Evolutionary conservation across 2,888 invertebrate genomes (phyloP).

Genomic region (Andrena trimmerana): DNA sequence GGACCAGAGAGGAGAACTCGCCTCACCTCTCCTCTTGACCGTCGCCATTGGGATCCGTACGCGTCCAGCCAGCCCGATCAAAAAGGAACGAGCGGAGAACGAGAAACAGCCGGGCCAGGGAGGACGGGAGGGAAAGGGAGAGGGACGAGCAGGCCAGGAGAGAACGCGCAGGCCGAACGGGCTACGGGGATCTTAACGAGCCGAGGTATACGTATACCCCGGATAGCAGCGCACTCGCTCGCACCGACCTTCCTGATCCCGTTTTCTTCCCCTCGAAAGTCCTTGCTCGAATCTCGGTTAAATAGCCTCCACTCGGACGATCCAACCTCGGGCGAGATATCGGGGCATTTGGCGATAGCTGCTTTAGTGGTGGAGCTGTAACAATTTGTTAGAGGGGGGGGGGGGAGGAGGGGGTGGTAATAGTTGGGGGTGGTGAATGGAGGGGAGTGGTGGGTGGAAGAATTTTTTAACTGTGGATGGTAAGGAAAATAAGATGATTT

Average conservation of each 20-base stretch:
- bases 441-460: no score
- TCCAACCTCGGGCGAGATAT: no score
- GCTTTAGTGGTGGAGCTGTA: no score
- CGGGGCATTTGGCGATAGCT: no score
- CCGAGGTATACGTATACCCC: slow-evolving; percentile 4
- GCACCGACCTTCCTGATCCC: slow-evolving; percentile 74
- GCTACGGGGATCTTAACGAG: slow-evolving; percentile 37
- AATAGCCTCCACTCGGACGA: no score
- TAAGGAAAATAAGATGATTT: no score
- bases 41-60: slow-evolving; percentile 58
- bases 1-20: slow-evolving; percentile 47
- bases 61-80: slow-evolving; percentile 27
- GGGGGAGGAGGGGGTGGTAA: no score
- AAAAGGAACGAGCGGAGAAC: slow-evolving; percentile 22
- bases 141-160: slow-evolving; percentile 7
- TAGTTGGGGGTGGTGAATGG: no score
- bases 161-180: background rate
- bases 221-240: slow-evolving; percentile 12
- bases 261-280: slow-evolving; percentile 69
- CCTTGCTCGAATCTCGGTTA: slow-evolving; percentile 43
- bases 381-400: no score
- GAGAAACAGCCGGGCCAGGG: slow-evolving; percentile 1
- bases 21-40: slow-evolving; percentile 44
- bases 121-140: slow-evolving; percentile 12
- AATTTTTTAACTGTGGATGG: no score